phyloP scores from a whole-genome alignment of 1,140 invertebrate species.

The honey bee (Apis mellifera) region Amel_HAv3.1 CM009938.2:4921001-4921500 shows the following conservation, averaged over 20 bases:
- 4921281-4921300: neutral
- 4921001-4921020: conserved; percentile 34
- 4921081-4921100: too few relatives aligned
- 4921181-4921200: too few relatives aligned
- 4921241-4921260: too few relatives aligned
- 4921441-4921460: conserved; percentile 29
- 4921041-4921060: neutral
- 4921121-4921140: too few relatives aligned
- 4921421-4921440: neutral
- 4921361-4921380: neutral
- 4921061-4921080: neutral
- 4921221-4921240: too few relatives aligned
- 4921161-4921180: too few relatives aligned
- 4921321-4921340: neutral
- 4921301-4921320: neutral
- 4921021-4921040: conserved; percentile 27
- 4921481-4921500: conserved; percentile 32
- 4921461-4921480: conserved; percentile 7
- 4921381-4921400: neutral
- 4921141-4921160: too few relatives aligned
- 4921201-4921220: too few relatives aligned
- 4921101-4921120: too few relatives aligned
- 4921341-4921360: neutral
- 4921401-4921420: neutral
- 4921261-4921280: too few relatives aligned